Percentiles rank a stretch among this genome's conserved stretches.
Evolutionary conservation across 2,888 invertebrate genomes (phyloP).

Genomic region (Mythimna ferrago): DNA sequence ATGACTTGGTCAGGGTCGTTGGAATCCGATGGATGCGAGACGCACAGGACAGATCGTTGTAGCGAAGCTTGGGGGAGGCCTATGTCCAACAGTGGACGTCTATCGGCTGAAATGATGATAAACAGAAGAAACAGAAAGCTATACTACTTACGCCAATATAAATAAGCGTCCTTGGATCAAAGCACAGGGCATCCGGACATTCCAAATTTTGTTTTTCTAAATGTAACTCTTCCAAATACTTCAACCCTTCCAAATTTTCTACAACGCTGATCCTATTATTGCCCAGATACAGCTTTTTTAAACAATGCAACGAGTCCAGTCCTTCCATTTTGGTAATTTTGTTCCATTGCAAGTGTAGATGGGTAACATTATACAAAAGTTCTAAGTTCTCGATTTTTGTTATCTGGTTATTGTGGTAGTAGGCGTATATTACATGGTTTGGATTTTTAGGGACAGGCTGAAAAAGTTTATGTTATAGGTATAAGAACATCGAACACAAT

Average conservation of each 20-base stretch:
- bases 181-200: slow-evolving; percentile 91
- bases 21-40: too few relatives aligned
- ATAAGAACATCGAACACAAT: neutral
- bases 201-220: slow-evolving; percentile 92
- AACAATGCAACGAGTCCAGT: slow-evolving; percentile 90
- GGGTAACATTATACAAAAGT: slow-evolving; percentile 91
- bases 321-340: slow-evolving; percentile 93
- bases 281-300: slow-evolving; percentile 95
- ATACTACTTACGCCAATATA: slow-evolving; percentile 89
- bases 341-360: slow-evolving; percentile 95
- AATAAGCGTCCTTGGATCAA: slow-evolving; percentile 92
- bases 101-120: too few relatives aligned
- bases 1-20: too few relatives aligned
- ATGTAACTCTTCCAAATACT: slow-evolving; percentile 92
- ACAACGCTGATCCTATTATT: slow-evolving; percentile 93
- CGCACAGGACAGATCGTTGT: too few relatives aligned
- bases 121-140: neutral
- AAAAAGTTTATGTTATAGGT: slow-evolving; percentile 68
- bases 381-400: slow-evolving; percentile 93
- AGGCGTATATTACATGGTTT: slow-evolving; percentile 91
- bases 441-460: slow-evolving; percentile 82
- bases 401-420: slow-evolving; percentile 95
- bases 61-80: too few relatives aligned
- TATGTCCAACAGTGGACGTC: too few relatives aligned
- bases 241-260: slow-evolving; percentile 92